Evolutionary conservation across 2,888 invertebrate genomes (phyloP).

Genomic region (Poecilus cupreus): DNA sequence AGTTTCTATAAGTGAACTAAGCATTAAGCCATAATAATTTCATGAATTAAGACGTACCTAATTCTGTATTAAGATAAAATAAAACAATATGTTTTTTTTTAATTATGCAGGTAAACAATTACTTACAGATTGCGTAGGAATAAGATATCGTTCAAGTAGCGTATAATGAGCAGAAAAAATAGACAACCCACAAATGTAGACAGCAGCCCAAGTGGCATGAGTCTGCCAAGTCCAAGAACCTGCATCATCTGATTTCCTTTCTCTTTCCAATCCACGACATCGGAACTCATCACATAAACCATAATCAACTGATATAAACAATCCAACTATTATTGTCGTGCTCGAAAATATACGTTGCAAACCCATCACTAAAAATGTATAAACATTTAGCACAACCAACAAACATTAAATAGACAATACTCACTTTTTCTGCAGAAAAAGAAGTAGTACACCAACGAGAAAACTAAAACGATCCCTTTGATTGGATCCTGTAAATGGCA

Average conservation of each 20-base stretch:
- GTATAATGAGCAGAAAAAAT: slow-evolving; percentile 75
- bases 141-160: slow-evolving; percentile 71
- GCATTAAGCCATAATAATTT: not conserved
- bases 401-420: slow-evolving; percentile 62
- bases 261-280: slow-evolving; percentile 75
- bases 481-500: slow-evolving; percentile 79
- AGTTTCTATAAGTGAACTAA: too few species aligned
- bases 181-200: slow-evolving; percentile 75
- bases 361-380: slow-evolving; percentile 74
- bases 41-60: not conserved
- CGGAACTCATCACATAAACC: slow-evolving; percentile 78
- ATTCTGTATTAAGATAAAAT: not conserved
- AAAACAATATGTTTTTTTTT: slow-evolving; percentile 61
- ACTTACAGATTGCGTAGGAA: slow-evolving; percentile 66
- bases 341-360: slow-evolving; percentile 75
- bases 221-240: slow-evolving; percentile 74
- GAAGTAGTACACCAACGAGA: slow-evolving; percentile 77
- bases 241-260: slow-evolving; percentile 69
- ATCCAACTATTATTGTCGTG: slow-evolving; percentile 77
- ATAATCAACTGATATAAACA: slow-evolving; percentile 78
- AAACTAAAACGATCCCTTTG: slow-evolving; percentile 76
- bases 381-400: not conserved
- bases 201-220: slow-evolving; percentile 76
- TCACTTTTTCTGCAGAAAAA: slow-evolving; percentile 78
- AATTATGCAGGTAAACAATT: slow-evolving; percentile 62